phyloP scores from a whole-genome alignment of 2,113 vertebrate genomes.

The Pholis gunnellus region DNA sequence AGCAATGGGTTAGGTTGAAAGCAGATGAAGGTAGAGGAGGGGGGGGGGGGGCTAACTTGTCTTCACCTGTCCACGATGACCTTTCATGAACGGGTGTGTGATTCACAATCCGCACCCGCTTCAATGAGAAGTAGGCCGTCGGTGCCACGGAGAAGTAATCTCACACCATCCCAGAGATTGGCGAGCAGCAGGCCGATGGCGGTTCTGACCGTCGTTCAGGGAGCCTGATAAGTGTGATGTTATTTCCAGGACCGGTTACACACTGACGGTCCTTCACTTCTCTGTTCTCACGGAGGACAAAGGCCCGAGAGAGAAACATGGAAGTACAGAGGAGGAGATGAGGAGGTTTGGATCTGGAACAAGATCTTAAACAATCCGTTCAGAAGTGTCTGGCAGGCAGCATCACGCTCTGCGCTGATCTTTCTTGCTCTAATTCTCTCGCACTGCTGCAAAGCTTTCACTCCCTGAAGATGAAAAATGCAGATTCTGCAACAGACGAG shows the following conservation, averaged over 20 bases:
- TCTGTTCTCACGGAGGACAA: conserved; percentile 35
- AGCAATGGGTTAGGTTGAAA: conserved; percentile 38
- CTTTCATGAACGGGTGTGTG: conserved; percentile 50
- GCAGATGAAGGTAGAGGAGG: conserved; percentile 25
- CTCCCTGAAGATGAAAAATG: conserved; percentile 21
- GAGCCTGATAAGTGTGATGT: conserved; percentile 65
- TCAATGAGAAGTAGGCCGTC: conserved; percentile 17
- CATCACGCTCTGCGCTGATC: neutral
- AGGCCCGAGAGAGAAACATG: conserved; percentile 13
- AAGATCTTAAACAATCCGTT: conserved; percentile 40
- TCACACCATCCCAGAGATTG: conserved; percentile 54
- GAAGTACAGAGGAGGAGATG: conserved; percentile 19
- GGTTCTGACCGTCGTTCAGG: conserved; percentile 30
- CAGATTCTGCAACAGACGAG: conserved; percentile 39
- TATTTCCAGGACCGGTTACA: conserved; percentile 57
- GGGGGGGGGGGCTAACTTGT: conserved; percentile 21
- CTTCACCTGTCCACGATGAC: conserved; percentile 71
- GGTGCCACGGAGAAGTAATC: conserved; percentile 63
- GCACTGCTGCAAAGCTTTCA: neutral
- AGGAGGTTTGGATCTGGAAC: conserved; percentile 33
- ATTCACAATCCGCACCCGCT: conserved; percentile 60
- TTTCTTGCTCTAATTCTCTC: conserved; percentile 12
- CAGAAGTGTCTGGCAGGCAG: conserved; percentile 15
- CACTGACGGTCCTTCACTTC: conserved; percentile 53
- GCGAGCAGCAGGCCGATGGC: conserved; percentile 37